Base-by-base conservation (phyloP, 2,888 invertebrate genomes). In the Apantesis nais region DNA sequence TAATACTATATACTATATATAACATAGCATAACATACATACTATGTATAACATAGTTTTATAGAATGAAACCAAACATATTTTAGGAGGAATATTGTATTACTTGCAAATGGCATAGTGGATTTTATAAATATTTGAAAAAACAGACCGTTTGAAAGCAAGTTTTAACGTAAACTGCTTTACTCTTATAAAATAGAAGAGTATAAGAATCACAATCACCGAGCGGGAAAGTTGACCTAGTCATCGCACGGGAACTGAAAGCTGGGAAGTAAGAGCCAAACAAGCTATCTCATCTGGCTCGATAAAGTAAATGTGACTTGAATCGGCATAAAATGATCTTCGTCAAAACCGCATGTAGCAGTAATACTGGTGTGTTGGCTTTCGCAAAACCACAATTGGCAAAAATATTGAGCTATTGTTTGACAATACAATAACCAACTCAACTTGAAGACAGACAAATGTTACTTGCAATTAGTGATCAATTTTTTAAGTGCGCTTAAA, bases 391-490 rank as follows among this genome's bases (percentile, higher is more conserved):
- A 64, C 74, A 70, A 66, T 74, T 52, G 65, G 62, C 66, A 67
- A 66, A 48, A 65, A 74, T 70, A 70, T 71, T 60, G 66, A 16
- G 37, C 62, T 58, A 73, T 70, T 73, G 67, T 73, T 67, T 66
- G 29, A 66, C 22, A 62, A 67, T 37, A 70, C 67, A 67, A 68
- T 68, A 67, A 63, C 44, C 58, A 66, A 9, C 66, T 44, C 61
- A 52, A 34, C 62, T 61, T 63, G 69, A 55, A 67, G 52, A 66
- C 60, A 66, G n/a, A 29, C 62, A 31, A 72, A 66, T 66, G 39
- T 62, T 52, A 62, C 29, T 65, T 52, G 52, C 48, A 25, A 55
- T 52, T 64, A 65, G 52, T 34, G 31, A 55, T 61, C 22, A 16
- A 48, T 68, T 60, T 39, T 65, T 55, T 60, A 39, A 14, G 58